phyloP scores from a whole-genome alignment of 2,113 vertebrate genomes.

The Gallinago media region DNA sequence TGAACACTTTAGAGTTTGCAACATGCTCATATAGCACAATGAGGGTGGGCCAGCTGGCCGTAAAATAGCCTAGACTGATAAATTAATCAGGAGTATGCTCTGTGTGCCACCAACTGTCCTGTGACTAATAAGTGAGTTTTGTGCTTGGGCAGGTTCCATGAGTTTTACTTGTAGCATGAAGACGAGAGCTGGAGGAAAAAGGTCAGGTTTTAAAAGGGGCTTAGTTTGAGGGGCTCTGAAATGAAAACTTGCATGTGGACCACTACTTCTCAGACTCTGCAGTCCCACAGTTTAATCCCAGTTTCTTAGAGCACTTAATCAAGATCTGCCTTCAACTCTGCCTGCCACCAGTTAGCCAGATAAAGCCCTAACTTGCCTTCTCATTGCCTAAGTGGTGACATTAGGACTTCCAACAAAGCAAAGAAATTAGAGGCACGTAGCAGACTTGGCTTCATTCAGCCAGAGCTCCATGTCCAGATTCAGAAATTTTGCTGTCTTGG shows the following conservation, averaged over 20 bases:
- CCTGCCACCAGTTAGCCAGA: neutral
- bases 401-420: slow-evolving; percentile 40
- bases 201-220: neutral
- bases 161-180: neutral
- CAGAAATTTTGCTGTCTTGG: neutral
- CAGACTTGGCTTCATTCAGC: neutral
- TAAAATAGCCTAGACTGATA: neutral
- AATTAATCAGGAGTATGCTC: slow-evolving; percentile 1
- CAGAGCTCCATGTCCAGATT: neutral
- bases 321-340: slow-evolving; percentile 10
- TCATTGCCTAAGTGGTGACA: slow-evolving; percentile 9
- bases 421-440: slow-evolving; percentile 40
- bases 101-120: slow-evolving; percentile 27
- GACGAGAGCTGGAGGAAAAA: neutral
- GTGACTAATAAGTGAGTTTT: neutral
- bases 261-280: neutral
- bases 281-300: neutral
- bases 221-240: neutral
- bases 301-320: slow-evolving; percentile 2
- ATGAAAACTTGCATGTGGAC: neutral
- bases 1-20: neutral
- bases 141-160: neutral
- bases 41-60: neutral
- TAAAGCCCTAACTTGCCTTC: slow-evolving; percentile 3
- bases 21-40: neutral